These are phyloP conservation scores for Ondatra zibethicus DNA, from an alignment of 2,113 vertebrate genomes.

Conservation along the genomic window DNA sequence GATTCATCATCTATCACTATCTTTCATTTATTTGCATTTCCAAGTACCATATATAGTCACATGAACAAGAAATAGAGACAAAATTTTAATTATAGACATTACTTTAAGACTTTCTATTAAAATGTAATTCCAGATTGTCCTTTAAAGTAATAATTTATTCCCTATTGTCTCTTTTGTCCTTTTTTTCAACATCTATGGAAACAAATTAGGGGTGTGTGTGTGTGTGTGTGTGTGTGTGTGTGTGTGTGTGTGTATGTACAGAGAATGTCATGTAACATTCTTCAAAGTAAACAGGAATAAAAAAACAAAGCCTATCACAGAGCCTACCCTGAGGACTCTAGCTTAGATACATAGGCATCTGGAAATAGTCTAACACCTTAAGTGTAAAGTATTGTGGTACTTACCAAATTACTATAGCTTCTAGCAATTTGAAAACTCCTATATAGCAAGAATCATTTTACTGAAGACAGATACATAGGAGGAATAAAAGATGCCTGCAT, in stretches of 20 bases:
- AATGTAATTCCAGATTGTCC: neutral
- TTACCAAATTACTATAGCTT: neutral
- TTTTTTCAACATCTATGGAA: slow-evolving; percentile 16
- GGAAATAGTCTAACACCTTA: neutral
- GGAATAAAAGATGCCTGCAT: neutral
- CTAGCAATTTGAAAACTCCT: neutral
- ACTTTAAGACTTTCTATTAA: neutral
- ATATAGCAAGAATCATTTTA: neutral
- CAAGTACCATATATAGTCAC: neutral
- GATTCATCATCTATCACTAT: neutral
- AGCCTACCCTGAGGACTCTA: neutral
- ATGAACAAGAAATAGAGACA: neutral
- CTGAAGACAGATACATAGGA: neutral
- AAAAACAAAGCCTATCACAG: neutral
- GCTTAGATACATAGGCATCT: neutral
- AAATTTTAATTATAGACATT: slow-evolving; percentile 13
- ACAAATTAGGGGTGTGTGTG: neutral
- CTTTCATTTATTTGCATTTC: neutral
- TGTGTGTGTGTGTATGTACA: neutral
- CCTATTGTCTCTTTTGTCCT: neutral
- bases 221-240: too few relatives aligned
- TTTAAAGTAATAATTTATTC: neutral
- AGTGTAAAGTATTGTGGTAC: neutral
- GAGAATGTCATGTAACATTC: neutral
- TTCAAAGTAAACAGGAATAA: neutral